A percentile compares a stretch with the other conserved stretches of the same genome.
phyloP scores from a whole-genome alignment of 1,140 invertebrate genomes.

The Cotesia typhae region DNA sequence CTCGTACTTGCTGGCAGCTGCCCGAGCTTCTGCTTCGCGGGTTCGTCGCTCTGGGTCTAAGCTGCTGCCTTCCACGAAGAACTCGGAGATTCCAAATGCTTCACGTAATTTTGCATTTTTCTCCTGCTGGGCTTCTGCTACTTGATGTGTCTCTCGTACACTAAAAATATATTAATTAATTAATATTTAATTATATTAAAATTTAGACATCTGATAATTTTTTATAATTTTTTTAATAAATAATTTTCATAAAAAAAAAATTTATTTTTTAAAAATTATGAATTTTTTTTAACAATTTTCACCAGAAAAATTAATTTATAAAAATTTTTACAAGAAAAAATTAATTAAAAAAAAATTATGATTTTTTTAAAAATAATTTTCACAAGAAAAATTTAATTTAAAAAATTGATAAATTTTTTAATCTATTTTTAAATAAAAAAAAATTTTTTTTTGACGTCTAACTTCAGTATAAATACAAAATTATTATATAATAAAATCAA shows the following conservation, averaged over 20 bases:
- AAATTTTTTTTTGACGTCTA: no score
- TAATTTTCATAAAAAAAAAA: no score
- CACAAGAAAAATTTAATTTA: no score
- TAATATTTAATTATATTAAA: not conserved
- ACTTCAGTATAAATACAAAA: not conserved
- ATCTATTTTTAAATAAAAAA: not conserved
- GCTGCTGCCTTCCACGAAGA: conserved; percentile 93
- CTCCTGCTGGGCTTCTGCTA: conserved; percentile 95
- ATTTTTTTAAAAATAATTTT: no score
- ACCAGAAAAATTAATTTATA: no score
- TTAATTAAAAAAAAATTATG: no score
- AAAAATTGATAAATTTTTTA: no score
- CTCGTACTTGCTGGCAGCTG: conserved; percentile 47
- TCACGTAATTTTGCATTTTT: conserved; percentile 92
- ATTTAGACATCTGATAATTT: not conserved
- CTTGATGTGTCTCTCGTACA: conserved; percentile 93
- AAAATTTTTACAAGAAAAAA: no score
- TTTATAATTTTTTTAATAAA: not conserved
- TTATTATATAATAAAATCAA: conserved; percentile 29
- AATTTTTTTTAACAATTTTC: no score
- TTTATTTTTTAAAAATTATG: no score
- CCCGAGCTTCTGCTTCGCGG: conserved; percentile 76
- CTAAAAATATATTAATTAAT: conserved; percentile 66
- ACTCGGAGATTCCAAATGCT: conserved; percentile 93
- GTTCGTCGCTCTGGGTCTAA: conserved; percentile 86